Base-by-base conservation (phyloP, 2,113 vertebrate genomes). In the Australoheros scitulus region DNA sequence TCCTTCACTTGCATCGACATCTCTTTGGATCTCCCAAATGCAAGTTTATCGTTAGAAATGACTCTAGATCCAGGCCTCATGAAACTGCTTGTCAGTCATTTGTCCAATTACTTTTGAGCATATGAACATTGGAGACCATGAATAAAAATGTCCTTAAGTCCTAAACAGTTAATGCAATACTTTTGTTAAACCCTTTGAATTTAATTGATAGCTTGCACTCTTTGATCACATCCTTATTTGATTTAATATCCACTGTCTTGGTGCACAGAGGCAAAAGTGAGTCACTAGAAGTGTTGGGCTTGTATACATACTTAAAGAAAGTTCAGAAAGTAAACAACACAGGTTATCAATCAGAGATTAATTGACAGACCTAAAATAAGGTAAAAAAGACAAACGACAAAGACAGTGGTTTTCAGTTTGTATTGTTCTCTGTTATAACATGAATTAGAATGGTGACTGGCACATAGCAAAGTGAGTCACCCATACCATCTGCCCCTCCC, bases 401-500 rank as follows among this genome's bases (percentile, higher is more conserved):
- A 84, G 82, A 90, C 84, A 87, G 75, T 80, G 64, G 86, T 56
- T 92, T 85, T 81, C 76, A 65, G 83, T 92, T 57, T 59, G 59
- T 76, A 86, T 89, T 68, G 61, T 63, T 83, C 75, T 84, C 82
- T 80, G 34, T 87, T 75, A 79, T 8, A 81, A 86, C 76, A 82
- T 83, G 89, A 92, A 91, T 94, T 89, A 91, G 91, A 85, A 89
- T 76, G 85, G 82, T 91, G 91, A 91, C 94, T 94, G 92, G 91
- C 86, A 91, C 85, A 91, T 83, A 86, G 82, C 85, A 63, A 87
- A 84, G 84, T 95, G 95, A 95, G 91, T 95, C 94, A 95, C 89
- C 87, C 82, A 82, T 83, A 90, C 92, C 95, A 95, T 95, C 94
- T 95, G 94, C 92, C 93, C 91, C 91, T 90, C 87, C 79, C 83